Evolutionary conservation across 2,113 vertebrate genomes (phyloP).

Genomic region (Bubo blakistoni): DNA sequence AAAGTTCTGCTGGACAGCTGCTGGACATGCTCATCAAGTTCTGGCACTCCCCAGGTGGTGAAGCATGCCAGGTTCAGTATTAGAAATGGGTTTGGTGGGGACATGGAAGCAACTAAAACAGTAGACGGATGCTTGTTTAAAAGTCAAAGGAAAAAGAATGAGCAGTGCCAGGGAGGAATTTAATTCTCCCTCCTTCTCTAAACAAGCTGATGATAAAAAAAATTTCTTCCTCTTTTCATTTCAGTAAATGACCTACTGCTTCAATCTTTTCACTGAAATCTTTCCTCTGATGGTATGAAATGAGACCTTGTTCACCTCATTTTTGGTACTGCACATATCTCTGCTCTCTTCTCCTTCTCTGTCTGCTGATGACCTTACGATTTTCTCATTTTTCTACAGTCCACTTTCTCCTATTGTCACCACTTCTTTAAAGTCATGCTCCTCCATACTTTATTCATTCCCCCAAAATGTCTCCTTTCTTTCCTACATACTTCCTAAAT

Average conservation of each 20-base stretch:
- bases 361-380: not conserved
- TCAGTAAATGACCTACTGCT: not conserved
- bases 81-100: not conserved
- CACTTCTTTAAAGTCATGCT: not conserved
- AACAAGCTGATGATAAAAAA: not conserved
- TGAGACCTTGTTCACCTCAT: not conserved
- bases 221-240: not conserved
- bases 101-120: not conserved
- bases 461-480: not conserved
- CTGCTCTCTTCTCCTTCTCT: not conserved
- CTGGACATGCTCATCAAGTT: not conserved
- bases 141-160: not conserved
- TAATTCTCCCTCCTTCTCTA: not conserved
- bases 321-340: not conserved
- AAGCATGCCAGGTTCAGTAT: not conserved
- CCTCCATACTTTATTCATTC: not conserved
- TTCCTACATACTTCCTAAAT: not conserved
- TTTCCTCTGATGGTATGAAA: not conserved
- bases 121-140: not conserved
- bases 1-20: not conserved
- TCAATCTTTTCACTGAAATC: not conserved
- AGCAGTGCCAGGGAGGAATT: not conserved
- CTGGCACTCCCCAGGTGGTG: not conserved
- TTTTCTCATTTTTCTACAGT: not conserved
- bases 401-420: not conserved